A percentile compares a stretch with the other conserved stretches of the same genome.
Conservation (phyloP, 2,797 vertebrate genomes). For the Synanceia verrucosa region DNA sequence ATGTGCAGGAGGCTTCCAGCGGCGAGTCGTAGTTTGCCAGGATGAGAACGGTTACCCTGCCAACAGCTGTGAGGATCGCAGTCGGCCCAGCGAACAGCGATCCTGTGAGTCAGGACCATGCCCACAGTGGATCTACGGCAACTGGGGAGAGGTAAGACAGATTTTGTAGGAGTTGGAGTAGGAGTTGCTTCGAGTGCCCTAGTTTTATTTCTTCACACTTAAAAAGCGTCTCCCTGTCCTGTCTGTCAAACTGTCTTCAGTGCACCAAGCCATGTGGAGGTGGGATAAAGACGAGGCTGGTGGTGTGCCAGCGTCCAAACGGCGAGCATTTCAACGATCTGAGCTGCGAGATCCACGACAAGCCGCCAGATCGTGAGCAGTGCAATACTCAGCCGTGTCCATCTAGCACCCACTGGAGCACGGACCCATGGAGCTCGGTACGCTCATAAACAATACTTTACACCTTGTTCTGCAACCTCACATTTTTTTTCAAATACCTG, state of each 20-base stretch:
- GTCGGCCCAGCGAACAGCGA: slow-evolving; percentile 90
- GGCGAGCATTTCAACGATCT: slow-evolving; percentile 95
- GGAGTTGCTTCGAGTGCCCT: no score
- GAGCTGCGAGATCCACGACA: slow-evolving; percentile 98
- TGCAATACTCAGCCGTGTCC: slow-evolving; percentile 95
- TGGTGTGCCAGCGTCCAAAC: slow-evolving; percentile 93
- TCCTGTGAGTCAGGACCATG: slow-evolving; percentile 96
- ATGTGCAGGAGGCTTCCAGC: slow-evolving; percentile 96
- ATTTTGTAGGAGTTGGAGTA: no score
- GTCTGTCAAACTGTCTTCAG: slow-evolving; percentile 70
- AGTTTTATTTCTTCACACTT: neutral
- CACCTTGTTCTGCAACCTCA: slow-evolving; percentile 57
- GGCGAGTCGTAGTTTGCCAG: slow-evolving; percentile 97
- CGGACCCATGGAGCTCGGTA: slow-evolving; percentile 98
- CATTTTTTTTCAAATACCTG: slow-evolving; percentile 41
- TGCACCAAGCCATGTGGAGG: slow-evolving; percentile 93
- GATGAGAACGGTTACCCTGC: slow-evolving; percentile 95
- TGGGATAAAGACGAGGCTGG: slow-evolving; percentile 92
- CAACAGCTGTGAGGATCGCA: slow-evolving; percentile 90
- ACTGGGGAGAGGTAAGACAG: slow-evolving; percentile 95
- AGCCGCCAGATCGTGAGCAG: slow-evolving; percentile 96
- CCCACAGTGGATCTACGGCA: slow-evolving; percentile 95
- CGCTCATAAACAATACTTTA: slow-evolving; percentile 86
- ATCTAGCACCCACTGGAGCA: slow-evolving; percentile 90
- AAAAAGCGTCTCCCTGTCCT: neutral